Percentiles rank a stretch among this genome's conserved stretches.
These are phyloP conservation scores for Gandaritis pyraliata DNA, from an alignment of 2,888 invertebrate genomes.

Conservation along the genomic window DNA sequence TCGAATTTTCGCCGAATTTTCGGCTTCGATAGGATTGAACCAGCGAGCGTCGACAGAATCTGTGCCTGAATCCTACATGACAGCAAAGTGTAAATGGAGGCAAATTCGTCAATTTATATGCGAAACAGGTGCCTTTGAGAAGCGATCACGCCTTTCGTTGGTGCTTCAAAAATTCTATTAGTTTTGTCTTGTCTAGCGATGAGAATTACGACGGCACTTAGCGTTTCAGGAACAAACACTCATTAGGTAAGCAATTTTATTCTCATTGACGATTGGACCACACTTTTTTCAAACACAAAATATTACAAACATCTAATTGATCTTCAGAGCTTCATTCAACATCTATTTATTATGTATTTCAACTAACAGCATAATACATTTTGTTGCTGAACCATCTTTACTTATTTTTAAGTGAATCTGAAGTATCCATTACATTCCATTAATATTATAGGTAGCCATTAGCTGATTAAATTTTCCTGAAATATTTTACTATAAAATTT, in stretches of 20 bases:
- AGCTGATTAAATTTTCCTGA: background rate
- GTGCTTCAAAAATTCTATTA: slow-evolving; percentile 63
- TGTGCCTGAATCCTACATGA: slow-evolving; percentile 54
- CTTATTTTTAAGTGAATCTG: background rate
- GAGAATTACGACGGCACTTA: slow-evolving; percentile 13
- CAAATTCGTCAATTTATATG: slow-evolving; percentile 84
- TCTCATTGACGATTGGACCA: background rate
- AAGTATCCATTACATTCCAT: slow-evolving; percentile 4
- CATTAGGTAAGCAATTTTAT: background rate
- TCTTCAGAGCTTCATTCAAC: no score
- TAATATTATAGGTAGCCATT: slow-evolving; percentile 2
- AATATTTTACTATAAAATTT: background rate
- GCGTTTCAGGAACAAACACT: background rate
- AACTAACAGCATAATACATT: background rate
- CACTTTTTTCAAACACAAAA: background rate
- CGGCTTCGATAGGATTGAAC: background rate
- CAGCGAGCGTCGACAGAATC: slow-evolving; percentile 9
- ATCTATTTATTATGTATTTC: background rate
- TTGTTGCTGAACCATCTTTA: background rate
- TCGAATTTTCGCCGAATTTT: no score
- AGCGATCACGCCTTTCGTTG: slow-evolving; percentile 62
- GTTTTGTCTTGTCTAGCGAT: slow-evolving; percentile 44
- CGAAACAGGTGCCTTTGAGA: slow-evolving; percentile 78
- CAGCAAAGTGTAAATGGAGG: slow-evolving; percentile 79
- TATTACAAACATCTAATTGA: no score